Evolutionary conservation across 1,140 invertebrate genomes (phyloP).

Genomic region (Nautilus pompilius): DNA sequence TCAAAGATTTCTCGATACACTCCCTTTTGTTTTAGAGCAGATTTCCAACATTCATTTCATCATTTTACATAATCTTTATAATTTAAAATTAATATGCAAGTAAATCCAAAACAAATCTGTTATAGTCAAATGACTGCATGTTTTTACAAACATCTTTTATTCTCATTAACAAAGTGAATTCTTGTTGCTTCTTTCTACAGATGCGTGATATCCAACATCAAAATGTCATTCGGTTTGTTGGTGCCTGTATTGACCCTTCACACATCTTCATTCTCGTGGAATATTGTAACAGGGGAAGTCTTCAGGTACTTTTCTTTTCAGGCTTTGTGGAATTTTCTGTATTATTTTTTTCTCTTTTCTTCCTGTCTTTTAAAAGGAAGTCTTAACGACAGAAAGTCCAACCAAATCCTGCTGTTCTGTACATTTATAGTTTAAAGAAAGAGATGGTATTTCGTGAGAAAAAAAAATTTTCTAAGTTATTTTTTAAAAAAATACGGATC

Average conservation of each 20-base stretch:
- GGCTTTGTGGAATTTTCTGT: no score
- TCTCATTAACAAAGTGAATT: conserved; percentile 11
- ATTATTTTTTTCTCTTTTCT: no score
- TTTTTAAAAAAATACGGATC: no score
- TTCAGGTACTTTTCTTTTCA: conserved; percentile 26
- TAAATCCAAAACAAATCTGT: conserved; percentile 11
- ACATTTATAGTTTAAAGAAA: not conserved
- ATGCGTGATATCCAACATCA: conserved; percentile 94
- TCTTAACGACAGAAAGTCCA: not conserved
- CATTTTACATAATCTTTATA: conserved; percentile 11
- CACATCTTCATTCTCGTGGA: conserved; percentile 57
- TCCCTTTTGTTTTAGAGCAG: not conserved
- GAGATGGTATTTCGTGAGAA: not conserved
- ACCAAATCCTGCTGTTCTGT: not conserved
- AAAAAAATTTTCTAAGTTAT: not conserved
- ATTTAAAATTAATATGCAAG: conserved; percentile 13
- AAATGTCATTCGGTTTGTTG: conserved; percentile 88
- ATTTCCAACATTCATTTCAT: not conserved
- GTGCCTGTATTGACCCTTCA: conserved; percentile 79
- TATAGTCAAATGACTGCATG: conserved; percentile 6
- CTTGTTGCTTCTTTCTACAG: conserved; percentile 40
- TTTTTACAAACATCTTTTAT: conserved; percentile 6
- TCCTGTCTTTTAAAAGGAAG: not conserved
- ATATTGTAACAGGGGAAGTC: conserved; percentile 43
- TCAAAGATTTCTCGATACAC: conserved; percentile 1